Evolutionary conservation across 2,113 vertebrate species (phyloP).

Genomic region (Hystrix brachyura): DNA sequence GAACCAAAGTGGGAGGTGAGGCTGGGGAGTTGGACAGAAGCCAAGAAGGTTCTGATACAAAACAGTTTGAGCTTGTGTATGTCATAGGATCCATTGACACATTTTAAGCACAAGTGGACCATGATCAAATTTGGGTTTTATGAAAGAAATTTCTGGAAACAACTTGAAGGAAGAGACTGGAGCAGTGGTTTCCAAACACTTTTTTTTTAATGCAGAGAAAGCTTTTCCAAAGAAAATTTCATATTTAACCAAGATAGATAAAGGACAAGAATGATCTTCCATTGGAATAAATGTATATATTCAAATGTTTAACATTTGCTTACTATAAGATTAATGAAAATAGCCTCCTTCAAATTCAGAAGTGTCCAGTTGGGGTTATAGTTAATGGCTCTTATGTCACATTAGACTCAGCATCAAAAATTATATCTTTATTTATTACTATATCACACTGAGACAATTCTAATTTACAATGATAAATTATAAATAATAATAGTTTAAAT

Average conservation of each 20-base stretch:
- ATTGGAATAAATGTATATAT: conserved; percentile 53
- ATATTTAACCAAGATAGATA: background rate
- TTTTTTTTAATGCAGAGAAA: conserved; percentile 7
- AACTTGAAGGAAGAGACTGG: conserved; percentile 39
- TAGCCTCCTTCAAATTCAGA: conserved; percentile 3
- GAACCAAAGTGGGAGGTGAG: background rate
- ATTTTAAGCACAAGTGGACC: conserved; percentile 44
- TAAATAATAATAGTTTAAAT: conserved; percentile 41
- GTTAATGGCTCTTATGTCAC: background rate
- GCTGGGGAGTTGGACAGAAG: background rate
- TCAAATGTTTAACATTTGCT: conserved; percentile 25
- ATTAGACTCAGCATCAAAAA: conserved; percentile 4
- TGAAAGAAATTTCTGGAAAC: background rate
- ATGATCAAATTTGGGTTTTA: conserved; percentile 43
- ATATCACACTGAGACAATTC: background rate
- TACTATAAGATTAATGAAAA: conserved; percentile 40
- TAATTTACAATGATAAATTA: background rate
- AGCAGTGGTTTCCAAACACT: conserved; percentile 5
- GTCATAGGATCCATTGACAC: background rate
- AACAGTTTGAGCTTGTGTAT: background rate
- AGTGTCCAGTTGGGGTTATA: background rate
- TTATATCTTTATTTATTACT: conserved; percentile 28
- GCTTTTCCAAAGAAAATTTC: conserved; percentile 29
- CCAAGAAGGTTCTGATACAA: background rate
- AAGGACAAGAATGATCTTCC: conserved; percentile 23